Evolutionary conservation across 2,888 invertebrate genomes (phyloP).

Genomic region (Tetanocera ferruginea): DNA sequence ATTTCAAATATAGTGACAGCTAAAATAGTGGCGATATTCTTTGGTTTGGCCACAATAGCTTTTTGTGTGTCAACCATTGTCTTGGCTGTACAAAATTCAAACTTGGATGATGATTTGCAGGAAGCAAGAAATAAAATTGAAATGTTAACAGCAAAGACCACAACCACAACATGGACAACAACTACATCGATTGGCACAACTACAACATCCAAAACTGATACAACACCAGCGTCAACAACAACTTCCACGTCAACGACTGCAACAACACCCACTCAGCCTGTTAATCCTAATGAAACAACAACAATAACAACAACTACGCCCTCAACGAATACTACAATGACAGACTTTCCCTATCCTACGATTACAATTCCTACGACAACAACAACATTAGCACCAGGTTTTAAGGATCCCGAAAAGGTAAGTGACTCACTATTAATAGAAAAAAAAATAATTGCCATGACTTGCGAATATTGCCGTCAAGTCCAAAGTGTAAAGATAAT

Average conservation of each 20-base stretch:
- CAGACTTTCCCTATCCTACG: conserved; percentile 42
- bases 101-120: conserved; percentile 60
- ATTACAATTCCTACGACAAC: conserved; percentile 44
- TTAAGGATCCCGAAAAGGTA: conserved; percentile 62
- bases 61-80: conserved; percentile 73
- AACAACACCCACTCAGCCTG: conserved; percentile 14
- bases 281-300: neutral
- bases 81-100: conserved; percentile 70
- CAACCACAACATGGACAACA: conserved; percentile 35
- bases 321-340: conserved; percentile 22
- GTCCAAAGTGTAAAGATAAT: too few relatives aligned
- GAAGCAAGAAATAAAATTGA: conserved; percentile 61
- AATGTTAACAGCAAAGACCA: conserved; percentile 39
- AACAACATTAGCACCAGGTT: conserved; percentile 61
- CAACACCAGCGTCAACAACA: conserved; percentile 11
- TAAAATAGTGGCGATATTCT: conserved; percentile 60
- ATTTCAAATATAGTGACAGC: conserved; percentile 54
- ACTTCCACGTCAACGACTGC: conserved; percentile 5
- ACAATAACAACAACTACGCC: neutral
- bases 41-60: conserved; percentile 60
- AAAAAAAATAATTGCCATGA: neutral
- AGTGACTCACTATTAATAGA: conserved; percentile 31
- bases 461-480: too few relatives aligned
- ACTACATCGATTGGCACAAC: conserved; percentile 31
- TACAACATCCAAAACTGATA: conserved; percentile 39